Evolutionary conservation across 2,888 invertebrate species (phyloP).

Genomic region (Acrobasis suavella): DNA sequence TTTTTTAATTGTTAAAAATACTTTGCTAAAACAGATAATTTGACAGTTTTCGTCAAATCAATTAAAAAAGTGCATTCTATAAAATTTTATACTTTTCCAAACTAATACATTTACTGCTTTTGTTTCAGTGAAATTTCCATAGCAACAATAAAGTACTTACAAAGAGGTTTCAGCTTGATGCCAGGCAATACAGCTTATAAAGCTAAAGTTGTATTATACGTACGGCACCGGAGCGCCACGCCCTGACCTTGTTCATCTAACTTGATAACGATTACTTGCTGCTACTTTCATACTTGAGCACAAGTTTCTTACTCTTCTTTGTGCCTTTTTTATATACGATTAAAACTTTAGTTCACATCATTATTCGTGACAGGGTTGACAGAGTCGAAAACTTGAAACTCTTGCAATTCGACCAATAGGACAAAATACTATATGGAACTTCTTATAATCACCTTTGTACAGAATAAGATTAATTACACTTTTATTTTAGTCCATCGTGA

Average conservation of each 20-base stretch:
- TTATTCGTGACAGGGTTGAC: no score
- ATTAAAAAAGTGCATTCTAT: neutral
- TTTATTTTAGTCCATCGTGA: no score
- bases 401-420: no score
- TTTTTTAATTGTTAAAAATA: no score
- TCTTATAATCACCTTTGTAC: no score
- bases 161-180: neutral
- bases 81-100: neutral
- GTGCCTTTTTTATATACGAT: no score
- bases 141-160: neutral
- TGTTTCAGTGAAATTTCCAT: conserved; percentile 6
- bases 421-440: no score
- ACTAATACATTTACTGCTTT: neutral
- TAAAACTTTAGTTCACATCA: no score
- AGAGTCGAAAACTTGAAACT: no score
- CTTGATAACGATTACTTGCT: conserved; percentile 6
- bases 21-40: no score
- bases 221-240: conserved; percentile 1
- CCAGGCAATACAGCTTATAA: neutral
- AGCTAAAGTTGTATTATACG: neutral
- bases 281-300: neutral
- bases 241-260: conserved; percentile 14
- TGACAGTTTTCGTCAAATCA: neutral
- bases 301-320: no score
- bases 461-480: no score